Evolutionary conservation across 2,797 vertebrate genomes (phyloP).

Genomic region (Sebastes vulpes): DNA sequence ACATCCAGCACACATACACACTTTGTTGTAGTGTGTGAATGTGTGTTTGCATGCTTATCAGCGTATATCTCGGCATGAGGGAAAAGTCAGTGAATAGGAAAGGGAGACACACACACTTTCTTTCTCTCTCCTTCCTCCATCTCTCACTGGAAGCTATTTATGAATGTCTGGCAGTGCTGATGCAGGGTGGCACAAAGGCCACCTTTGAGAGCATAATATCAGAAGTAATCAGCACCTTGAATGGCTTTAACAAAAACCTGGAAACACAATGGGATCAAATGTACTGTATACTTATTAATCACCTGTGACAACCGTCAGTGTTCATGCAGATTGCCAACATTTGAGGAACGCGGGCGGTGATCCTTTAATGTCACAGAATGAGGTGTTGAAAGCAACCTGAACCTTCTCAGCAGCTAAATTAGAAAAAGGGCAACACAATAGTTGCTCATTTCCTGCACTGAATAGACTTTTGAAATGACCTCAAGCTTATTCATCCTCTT

Average conservation of each 20-base stretch:
- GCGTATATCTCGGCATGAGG: background rate
- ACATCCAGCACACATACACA: background rate
- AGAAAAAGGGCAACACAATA: slow-evolving; percentile 60
- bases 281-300: slow-evolving; percentile 57
- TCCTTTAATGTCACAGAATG: slow-evolving; percentile 61
- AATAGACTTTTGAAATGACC: slow-evolving; percentile 64
- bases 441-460: slow-evolving; percentile 75
- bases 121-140: slow-evolving; percentile 24
- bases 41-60: background rate
- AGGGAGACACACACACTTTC: slow-evolving; percentile 46
- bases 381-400: slow-evolving; percentile 81
- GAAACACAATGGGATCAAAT: slow-evolving; percentile 69
- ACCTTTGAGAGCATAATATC: slow-evolving; percentile 83
- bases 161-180: slow-evolving; percentile 84
- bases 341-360: slow-evolving; percentile 44
- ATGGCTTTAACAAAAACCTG: slow-evolving; percentile 87
- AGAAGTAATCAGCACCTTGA: slow-evolving; percentile 83
- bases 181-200: slow-evolving; percentile 89
- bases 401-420: slow-evolving; percentile 63
- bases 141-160: slow-evolving; percentile 85
- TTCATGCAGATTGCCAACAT: slow-evolving; percentile 42
- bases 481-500: slow-evolving; percentile 38
- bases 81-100: slow-evolving; percentile 41
- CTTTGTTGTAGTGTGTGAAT: background rate
- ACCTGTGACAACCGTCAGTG: slow-evolving; percentile 63